Evolutionary conservation across 2,888 invertebrate genomes (phyloP).

Genomic region (Hymenopus coronatus): DNA sequence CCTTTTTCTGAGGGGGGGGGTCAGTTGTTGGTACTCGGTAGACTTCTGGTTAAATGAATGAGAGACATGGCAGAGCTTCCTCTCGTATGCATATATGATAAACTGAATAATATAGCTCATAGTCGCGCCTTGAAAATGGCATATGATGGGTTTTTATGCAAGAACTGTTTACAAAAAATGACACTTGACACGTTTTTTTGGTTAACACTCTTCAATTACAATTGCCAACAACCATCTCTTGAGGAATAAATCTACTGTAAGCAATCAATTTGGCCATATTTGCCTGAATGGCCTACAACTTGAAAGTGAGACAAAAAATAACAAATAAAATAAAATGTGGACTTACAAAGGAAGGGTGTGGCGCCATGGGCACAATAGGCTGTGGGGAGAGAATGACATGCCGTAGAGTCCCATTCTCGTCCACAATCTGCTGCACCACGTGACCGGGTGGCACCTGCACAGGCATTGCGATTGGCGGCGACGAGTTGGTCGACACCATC

Average conservation of each 20-base stretch:
- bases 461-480: slow-evolving; percentile 78
- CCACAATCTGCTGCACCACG: slow-evolving; percentile 88
- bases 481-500: slow-evolving; percentile 78
- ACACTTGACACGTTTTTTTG: no score
- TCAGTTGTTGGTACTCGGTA: no score
- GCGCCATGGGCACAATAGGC: slow-evolving; percentile 47
- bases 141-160: no score
- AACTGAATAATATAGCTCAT: no score
- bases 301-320: slow-evolving; percentile 15
- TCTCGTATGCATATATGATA: no score
- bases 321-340: not conserved
- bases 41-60: no score
- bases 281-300: not conserved
- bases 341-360: slow-evolving; percentile 38
- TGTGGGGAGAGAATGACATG: slow-evolving; percentile 86
- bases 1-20: no score
- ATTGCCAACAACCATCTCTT: no score
- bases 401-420: slow-evolving; percentile 82
- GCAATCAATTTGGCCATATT: not conserved
- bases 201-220: no score
- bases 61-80: no score
- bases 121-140: no score
- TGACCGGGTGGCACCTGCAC: slow-evolving; percentile 90
- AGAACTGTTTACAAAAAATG: no score
- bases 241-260: not conserved